Base-by-base conservation (phyloP, 37 sponge, comb jelly and placozoan species). In the Axinella damicornis region DNA sequence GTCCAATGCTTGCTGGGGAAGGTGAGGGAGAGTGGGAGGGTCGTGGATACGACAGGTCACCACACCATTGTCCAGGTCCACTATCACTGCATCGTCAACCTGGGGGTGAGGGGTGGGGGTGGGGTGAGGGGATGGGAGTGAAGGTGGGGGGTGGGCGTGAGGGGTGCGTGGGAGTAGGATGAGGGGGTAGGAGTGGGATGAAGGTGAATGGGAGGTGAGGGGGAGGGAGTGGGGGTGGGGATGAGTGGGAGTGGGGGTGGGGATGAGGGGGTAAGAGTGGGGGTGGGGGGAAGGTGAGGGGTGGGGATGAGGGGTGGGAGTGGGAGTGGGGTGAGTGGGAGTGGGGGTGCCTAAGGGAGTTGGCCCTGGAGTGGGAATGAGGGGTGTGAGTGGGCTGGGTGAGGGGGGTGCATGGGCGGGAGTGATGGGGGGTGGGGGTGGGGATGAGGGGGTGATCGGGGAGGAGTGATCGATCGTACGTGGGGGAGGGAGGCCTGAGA, bases 41-140 rank as follows among this genome's bases (percentile, higher is more conserved):
- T 90, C 78, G 53, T 25, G 34, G 27, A 82, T 71, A 19, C 63
- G 14, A 34, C 61, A 58, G 19, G 52, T 58, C 28, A 91, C 87
- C 25, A 25, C 46, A 12, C 62, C 91, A 34, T 74, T 54, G 73
- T 91, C 91, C 78, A 91, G 41, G 53, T 86, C 55, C 21, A 91
- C 83, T 33, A 86, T 38, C 30, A 91, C 87, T 16, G 69, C 81
- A 80, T 85, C 78, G 16, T 33, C 58, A 21, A 90, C 55, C 91
- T 90, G 65, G 0, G 28, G 1, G 18, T 21, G 34, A 9, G 40
- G 18, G 19, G 40, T 61, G 62, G 25, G 27, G 5, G 27, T 4
- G 62, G 5, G 27, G 4, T 2, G 62, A 25, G 5, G n/a, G 27
- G 2, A 11, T 6, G 62, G 62, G 46, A 12, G 9, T 4, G 46